Evolutionary conservation across 2,797 vertebrate genomes (phyloP), one percentile per base, ranked within the genome.

Genomic region (Arrhamphus sclerolepis): DNA sequence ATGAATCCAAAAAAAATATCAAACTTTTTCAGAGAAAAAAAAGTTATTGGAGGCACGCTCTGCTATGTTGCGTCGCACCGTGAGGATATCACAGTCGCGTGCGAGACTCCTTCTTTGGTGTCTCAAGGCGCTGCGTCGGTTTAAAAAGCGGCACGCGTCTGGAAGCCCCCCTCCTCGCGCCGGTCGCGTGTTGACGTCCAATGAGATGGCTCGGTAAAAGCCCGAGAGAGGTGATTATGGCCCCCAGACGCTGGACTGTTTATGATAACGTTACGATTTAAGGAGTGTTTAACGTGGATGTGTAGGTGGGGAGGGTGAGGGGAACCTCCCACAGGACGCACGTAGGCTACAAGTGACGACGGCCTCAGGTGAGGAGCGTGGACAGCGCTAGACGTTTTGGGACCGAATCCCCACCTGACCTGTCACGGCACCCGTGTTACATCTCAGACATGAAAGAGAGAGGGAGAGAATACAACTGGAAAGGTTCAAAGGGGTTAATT

Each of bases 91-190:
- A 91, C 43, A 79, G 92, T 94, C 92, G 93, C 93, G 92, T 93
- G 92, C 92, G 82, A 86, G 86, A 86, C 87, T 92, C 87, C 93
- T 92, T 94, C 94, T 96, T 94, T 94, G 92, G 90, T 94, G 94
- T 94, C 95, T 91, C 89, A 75, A 91, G 92, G 90, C 92, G 92
- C 92, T 69, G 93, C 92, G 92, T 91, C 89, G 89, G 92, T 94
- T 97, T 97, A 96, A 97, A 95, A 95, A 94, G 94, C 95, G 96
- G 96, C 96, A 97, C 96, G 96, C 96, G 95, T 91, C 96, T 89
- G 87, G 81, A 82, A 89, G 91, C 92, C 92, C 92, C 93, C 94
- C 94, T 93, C 92, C 94, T 94, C 93, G 91, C 92, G 90, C 91
- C 88, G 89, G 96, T 97, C 96, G 96, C 95, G 96, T 97, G 96